These are phyloP conservation scores for Cryptotis parvus DNA, from an alignment of 2,113 vertebrate species.

Conservation along the genomic window DNA sequence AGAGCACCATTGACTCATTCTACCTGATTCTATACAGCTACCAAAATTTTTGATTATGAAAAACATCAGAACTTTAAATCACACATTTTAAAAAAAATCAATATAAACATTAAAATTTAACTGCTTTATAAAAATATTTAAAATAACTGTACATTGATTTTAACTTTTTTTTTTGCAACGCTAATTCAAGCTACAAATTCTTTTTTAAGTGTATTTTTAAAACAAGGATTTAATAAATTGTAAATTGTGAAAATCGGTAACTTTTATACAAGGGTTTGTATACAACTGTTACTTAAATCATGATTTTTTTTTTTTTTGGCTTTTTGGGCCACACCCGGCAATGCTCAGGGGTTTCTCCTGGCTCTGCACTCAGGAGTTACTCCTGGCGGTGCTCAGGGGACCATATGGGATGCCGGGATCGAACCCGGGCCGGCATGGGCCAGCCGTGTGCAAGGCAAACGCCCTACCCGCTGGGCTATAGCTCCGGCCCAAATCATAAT, in stretches of 20 bases:
- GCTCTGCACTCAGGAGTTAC: too few relatives aligned
- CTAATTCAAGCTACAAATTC: conserved; percentile 33
- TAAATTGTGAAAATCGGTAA: conserved; percentile 27
- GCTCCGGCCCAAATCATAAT: too few relatives aligned
- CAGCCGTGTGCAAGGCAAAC: too few relatives aligned
- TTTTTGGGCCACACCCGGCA: too few relatives aligned
- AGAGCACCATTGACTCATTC: neutral
- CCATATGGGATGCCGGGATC: too few relatives aligned
- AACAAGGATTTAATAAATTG: neutral
- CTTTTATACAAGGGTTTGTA: neutral
- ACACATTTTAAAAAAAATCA: neutral
- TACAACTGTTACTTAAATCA: neutral
- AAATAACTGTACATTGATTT: neutral
- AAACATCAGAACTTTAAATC: conserved; percentile 9
- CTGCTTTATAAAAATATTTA: neutral
- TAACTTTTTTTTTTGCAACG: neutral
- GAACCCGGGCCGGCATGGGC: too few relatives aligned
- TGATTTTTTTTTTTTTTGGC: neutral
- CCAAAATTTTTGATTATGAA: neutral
- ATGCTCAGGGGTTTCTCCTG: too few relatives aligned
- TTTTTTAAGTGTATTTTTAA: conserved; percentile 3
- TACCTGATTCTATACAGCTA: neutral
- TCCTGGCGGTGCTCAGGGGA: too few relatives aligned
- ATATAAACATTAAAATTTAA: conserved; percentile 19
- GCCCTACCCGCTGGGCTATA: too few relatives aligned